Percentiles rank a stretch among this genome's conserved stretches.
Evolutionary conservation across 2,888 invertebrate species (phyloP).

Genomic region (Pyralis farinalis): DNA sequence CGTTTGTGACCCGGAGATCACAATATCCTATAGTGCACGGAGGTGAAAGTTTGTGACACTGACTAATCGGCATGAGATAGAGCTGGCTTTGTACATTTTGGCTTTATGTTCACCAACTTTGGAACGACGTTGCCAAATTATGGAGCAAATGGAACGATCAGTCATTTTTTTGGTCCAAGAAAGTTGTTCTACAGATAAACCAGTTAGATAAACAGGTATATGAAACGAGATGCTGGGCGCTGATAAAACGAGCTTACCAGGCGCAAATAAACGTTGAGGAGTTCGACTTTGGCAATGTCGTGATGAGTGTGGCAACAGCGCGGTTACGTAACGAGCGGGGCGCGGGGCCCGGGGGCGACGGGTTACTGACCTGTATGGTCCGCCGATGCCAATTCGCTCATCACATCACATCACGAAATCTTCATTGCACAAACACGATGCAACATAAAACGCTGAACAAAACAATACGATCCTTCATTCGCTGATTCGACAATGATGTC

Average conservation of each 20-base stretch:
- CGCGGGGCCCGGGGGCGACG: constrained; percentile 39
- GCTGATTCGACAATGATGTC: constrained; percentile 30
- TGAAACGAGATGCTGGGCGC: constrained; percentile 9
- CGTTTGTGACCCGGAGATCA: constrained; percentile 45
- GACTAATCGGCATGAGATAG: constrained; percentile 55
- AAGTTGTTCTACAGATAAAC: constrained; percentile 16
- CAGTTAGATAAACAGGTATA: constrained; percentile 14
- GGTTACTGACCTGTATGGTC: constrained; percentile 73
- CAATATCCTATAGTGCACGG: constrained; percentile 50
- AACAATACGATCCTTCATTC: constrained; percentile 34
- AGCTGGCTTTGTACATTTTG: constrained; percentile 36
- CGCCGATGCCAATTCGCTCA: constrained; percentile 75
- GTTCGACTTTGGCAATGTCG: constrained; percentile 66
- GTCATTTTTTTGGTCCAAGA: constrained; percentile 14
- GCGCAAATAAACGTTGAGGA: constrained; percentile 49
- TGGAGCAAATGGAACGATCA: constrained; percentile 10
- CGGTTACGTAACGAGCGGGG: constrained; percentile 58
- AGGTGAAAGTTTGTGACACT: constrained; percentile 70
- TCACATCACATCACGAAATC: constrained; percentile 71
- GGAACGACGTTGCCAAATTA: constrained; percentile 17
- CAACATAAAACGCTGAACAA: constrained; percentile 37
- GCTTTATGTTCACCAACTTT: constrained; percentile 11
- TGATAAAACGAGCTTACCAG: constrained; percentile 46
- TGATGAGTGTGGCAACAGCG: constrained; percentile 65
- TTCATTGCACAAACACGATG: constrained; percentile 59